phyloP scores from a whole-genome alignment of 2,888 invertebrate genomes.

The Salpingus planirostris region DNA sequence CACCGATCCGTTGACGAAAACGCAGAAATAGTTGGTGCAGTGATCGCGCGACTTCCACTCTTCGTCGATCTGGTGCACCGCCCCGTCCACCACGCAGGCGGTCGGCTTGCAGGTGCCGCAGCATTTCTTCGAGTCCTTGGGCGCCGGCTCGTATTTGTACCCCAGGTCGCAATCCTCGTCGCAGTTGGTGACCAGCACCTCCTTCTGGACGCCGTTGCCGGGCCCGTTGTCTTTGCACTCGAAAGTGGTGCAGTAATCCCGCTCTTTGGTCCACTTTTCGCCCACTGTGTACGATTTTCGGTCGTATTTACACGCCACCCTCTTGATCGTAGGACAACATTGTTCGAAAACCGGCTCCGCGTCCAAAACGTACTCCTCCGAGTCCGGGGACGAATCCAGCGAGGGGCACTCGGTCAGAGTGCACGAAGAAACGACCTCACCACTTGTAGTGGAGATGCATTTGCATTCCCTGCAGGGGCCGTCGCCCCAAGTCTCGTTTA shows the following conservation, averaged over 20 bases:
- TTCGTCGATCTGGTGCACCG: constrained; percentile 43
- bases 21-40: constrained; percentile 54
- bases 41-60: constrained; percentile 54
- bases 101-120: constrained; percentile 57
- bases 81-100: constrained; percentile 46
- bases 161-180: constrained; percentile 46
- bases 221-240: constrained; percentile 45
- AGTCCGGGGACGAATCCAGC: constrained; percentile 38
- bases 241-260: constrained; percentile 49
- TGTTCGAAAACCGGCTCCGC: constrained; percentile 46
- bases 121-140: constrained; percentile 43
- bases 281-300: constrained; percentile 43
- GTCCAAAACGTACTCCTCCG: constrained; percentile 49
- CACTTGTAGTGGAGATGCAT: constrained; percentile 41
- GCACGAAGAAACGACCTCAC: constrained; percentile 42
- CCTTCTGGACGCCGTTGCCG: constrained; percentile 46
- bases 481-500: constrained; percentile 57
- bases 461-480: constrained; percentile 60
- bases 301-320: constrained; percentile 50
- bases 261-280: constrained; percentile 49
- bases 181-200: constrained; percentile 48
- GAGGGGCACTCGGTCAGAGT: constrained; percentile 46
- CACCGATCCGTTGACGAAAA: constrained; percentile 43
- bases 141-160: constrained; percentile 43
- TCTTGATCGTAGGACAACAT: constrained; percentile 55